Base-by-base conservation (phyloP, 1,140 invertebrate species). In the Euwallacea fornicatus region DNA sequence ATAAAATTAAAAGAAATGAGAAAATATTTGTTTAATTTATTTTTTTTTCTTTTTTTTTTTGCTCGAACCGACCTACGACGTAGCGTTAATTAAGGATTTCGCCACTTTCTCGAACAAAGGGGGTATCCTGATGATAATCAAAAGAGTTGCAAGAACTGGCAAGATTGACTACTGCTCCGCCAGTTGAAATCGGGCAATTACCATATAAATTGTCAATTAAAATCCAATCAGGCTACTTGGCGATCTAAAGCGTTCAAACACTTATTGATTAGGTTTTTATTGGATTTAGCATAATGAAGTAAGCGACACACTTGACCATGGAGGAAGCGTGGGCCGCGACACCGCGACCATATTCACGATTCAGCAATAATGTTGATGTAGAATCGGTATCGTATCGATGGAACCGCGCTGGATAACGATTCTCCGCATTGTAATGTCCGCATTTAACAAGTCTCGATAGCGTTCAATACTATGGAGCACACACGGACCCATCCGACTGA, bases 281-380 rank as follows among this genome's bases (percentile, higher is more conserved):
- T 64, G 62, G 61, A 41, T 69, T 46, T 59, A 65, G 69, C 69
- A 58, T 64, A 70, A 70, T 70, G 58, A 72, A 64, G 47, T 64
- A 58, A 68, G 66, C 41, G 8, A 15, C 55, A 67, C 47, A 66
- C 53, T 62, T 59, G 66, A 69, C 59, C 66, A 9, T 62, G 67
- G 67, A 16, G 53, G 46, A 41, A 50, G 69, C 68, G 76, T 81
- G 74, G 77, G 77, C 58, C 73, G 74, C 65, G 64, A 77, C 78
- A 76, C 71, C 73, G 66, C 76, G 72, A 74, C 76, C 71, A 75
- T 74, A 76, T 78, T 75, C 77, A 80, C 79, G 79, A 81, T 78
- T 76, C 77, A 76, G 79, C 79, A 79, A 78, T 80, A 80, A 80
- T 76, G 76, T 74, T 76, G 77, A 77, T 77, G 76, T 79, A 76